Evolutionary conservation across 2,888 invertebrate species (phyloP).

Genomic region (Smittia aterrima): DNA sequence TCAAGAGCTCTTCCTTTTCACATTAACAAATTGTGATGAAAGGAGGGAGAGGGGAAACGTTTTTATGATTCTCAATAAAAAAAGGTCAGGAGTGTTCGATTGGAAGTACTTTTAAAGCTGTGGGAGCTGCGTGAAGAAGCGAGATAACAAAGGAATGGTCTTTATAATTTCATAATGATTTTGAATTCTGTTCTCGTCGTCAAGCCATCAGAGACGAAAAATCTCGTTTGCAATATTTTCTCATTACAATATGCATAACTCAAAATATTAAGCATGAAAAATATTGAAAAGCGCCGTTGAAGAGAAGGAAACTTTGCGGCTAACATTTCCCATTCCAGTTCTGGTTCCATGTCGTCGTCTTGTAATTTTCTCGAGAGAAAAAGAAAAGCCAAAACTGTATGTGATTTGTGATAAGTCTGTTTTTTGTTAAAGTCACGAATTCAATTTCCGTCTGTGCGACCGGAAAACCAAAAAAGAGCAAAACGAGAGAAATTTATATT

Average conservation of each 20-base stretch:
- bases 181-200: no score
- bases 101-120: slow-evolving; percentile 2
- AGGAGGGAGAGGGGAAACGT: background rate
- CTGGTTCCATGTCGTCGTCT: background rate
- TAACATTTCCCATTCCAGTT: background rate
- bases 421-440: slow-evolving; percentile 35
- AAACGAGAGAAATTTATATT: background rate
- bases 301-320: background rate
- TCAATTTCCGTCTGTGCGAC: slow-evolving; percentile 28
- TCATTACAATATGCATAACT: background rate
- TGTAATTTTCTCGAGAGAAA: background rate
- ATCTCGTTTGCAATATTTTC: slow-evolving; percentile 8
- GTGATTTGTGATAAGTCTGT: slow-evolving; percentile 28
- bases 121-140: background rate
- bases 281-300: background rate
- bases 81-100: background rate
- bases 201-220: background rate
- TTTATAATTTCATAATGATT: background rate
- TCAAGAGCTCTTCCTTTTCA: background rate
- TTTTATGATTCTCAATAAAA: slow-evolving; percentile 16
- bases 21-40: slow-evolving; percentile 11
- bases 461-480: slow-evolving; percentile 22
- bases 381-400: background rate
- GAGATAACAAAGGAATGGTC: background rate
- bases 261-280: background rate